Evolutionary conservation across 1,140 invertebrate genomes (phyloP).

Genomic region (Dufourea novaeangliae): DNA sequence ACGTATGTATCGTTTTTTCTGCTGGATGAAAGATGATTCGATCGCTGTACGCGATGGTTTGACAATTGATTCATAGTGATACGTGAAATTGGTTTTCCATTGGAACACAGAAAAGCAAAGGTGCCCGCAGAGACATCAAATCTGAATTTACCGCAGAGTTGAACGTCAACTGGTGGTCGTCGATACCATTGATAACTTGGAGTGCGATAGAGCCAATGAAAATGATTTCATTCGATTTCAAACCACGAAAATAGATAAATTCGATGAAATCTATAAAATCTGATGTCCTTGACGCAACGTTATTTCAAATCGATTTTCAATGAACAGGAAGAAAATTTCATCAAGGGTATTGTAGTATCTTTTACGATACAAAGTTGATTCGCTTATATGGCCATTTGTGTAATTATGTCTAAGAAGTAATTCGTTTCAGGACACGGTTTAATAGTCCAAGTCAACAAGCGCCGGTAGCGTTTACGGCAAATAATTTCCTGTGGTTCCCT

Average conservation of each 20-base stretch:
- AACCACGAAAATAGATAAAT: not conserved
- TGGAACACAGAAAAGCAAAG: slow-evolving; percentile 7
- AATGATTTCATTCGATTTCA: not conserved
- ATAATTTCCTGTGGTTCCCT: slow-evolving; percentile 25
- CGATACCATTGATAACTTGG: not conserved
- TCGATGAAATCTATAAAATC: not conserved
- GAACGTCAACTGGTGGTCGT: not conserved
- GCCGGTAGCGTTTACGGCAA: slow-evolving; percentile 7
- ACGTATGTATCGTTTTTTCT: not conserved
- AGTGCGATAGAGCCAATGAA: not conserved
- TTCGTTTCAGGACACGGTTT: not conserved
- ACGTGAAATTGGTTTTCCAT: slow-evolving; percentile 41
- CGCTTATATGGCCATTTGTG: no score
- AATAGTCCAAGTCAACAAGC: not conserved
- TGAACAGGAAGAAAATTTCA: no score
- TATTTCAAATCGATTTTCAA: no score
- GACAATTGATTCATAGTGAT: slow-evolving; percentile 51
- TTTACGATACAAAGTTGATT: no score
- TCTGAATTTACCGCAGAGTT: slow-evolving; percentile 3
- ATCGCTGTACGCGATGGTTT: slow-evolving; percentile 26
- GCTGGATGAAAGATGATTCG: slow-evolving; percentile 33
- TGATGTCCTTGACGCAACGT: no score
- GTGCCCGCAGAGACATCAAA: not conserved
- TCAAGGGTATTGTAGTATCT: no score
- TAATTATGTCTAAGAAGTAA: not conserved